Conservation (phyloP, 2,888 invertebrate genomes). For the Eristalis arbustorum region DNA sequence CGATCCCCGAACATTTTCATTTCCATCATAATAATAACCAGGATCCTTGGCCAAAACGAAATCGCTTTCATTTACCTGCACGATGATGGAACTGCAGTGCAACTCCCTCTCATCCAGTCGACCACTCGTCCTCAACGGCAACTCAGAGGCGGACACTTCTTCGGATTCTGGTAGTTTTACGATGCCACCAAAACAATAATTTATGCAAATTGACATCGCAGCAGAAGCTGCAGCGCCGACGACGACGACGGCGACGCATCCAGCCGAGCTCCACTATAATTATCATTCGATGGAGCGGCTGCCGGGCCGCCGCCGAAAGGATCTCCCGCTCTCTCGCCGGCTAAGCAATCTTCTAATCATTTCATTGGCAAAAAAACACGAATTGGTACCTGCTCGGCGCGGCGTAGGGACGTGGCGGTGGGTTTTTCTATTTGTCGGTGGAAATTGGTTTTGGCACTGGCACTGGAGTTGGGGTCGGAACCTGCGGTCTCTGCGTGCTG, state of each 20-base stretch:
- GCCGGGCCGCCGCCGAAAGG: conserved; percentile 40
- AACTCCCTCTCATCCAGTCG: conserved; percentile 34
- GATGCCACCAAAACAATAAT: conserved; percentile 71
- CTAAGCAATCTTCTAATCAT: conserved; percentile 70
- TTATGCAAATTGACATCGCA: conserved; percentile 69
- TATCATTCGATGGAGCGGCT: conserved; percentile 17
- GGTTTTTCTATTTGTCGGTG: conserved; percentile 60
- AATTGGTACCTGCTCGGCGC: conserved; percentile 27
- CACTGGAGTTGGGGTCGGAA: neutral
- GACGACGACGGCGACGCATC: conserved; percentile 34
- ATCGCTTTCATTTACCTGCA: conserved; percentile 27
- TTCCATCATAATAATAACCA: conserved; percentile 37
- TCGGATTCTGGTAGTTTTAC: conserved; percentile 62
- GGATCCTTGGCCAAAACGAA: neutral
- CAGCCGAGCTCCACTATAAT: conserved; percentile 49
- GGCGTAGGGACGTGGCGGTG: conserved; percentile 12
- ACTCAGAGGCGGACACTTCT: conserved; percentile 63
- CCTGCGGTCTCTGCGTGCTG: conserved; percentile 42
- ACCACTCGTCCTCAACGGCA: conserved; percentile 5
- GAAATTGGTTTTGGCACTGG: conserved; percentile 36
- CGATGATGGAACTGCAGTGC: conserved; percentile 66
- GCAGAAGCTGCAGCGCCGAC: conserved; percentile 16
- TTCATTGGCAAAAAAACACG: conserved; percentile 53
- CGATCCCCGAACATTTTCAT: conserved; percentile 38
- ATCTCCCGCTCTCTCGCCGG: conserved; percentile 30